Conservation (phyloP, 64 coral and sea anemone genomes). For the Actinia tenebrosa region DNA sequence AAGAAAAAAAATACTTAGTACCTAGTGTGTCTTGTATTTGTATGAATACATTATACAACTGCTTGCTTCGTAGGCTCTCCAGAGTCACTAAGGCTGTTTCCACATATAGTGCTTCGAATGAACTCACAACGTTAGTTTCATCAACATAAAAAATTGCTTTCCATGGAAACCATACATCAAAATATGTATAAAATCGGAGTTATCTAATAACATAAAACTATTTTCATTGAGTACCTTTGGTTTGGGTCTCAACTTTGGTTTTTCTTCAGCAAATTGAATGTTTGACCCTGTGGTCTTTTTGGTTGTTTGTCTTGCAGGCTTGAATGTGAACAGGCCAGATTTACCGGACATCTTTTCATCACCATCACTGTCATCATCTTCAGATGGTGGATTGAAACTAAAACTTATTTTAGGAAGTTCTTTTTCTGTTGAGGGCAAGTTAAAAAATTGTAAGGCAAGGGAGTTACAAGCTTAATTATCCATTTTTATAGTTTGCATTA, state of each 20-base stretch:
- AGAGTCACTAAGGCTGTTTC: too few relatives aligned
- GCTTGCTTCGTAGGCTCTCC: too few relatives aligned
- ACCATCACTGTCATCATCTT: conserved; percentile 42
- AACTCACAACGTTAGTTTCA: too few relatives aligned
- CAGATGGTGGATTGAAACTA: conserved; percentile 29
- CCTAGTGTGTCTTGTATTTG: background rate
- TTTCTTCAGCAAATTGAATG: conserved; percentile 48
- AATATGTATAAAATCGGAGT: too few relatives aligned
- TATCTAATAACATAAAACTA: background rate
- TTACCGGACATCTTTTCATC: conserved; percentile 6
- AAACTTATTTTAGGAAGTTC: conserved; percentile 3
- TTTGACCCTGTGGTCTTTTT: background rate
- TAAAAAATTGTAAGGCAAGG: background rate
- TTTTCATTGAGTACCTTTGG: background rate
- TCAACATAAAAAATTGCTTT: too few relatives aligned
- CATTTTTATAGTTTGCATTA: too few relatives aligned
- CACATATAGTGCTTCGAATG: too few relatives aligned
- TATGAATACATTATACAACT: too few relatives aligned
- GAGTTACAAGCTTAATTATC: too few relatives aligned
- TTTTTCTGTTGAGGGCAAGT: conserved; percentile 1
- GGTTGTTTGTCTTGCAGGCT: background rate
- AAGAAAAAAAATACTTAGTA: background rate
- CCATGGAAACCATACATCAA: too few relatives aligned
- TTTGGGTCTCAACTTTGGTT: conserved; percentile 19
- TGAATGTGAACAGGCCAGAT: conserved; percentile 14